Conservation (phyloP, 2,113 vertebrate species). For the Guaruba guarouba region DNA sequence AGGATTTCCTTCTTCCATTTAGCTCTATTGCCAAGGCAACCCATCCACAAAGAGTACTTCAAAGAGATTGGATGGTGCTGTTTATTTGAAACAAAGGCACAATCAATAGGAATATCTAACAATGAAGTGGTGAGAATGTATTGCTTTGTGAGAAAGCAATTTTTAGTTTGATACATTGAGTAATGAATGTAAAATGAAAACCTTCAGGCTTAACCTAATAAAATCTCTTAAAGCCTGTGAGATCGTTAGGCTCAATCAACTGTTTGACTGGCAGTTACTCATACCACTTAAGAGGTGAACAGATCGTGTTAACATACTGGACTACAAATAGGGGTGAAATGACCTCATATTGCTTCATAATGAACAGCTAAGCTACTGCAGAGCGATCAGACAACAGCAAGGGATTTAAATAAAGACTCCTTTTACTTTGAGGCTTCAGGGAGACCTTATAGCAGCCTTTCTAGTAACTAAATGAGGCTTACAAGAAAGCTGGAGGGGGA, state of each 20-base stretch:
- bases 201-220: background rate
- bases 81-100: background rate
- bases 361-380: background rate
- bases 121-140: background rate
- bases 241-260: background rate
- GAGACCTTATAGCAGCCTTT: background rate
- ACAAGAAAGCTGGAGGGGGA: background rate
- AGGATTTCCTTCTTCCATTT: background rate
- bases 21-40: constrained; percentile 13
- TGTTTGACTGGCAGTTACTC: background rate
- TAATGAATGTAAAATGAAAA: background rate
- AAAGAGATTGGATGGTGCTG: background rate
- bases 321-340: background rate
- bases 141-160: background rate
- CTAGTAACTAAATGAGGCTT: background rate
- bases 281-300: background rate
- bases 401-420: background rate
- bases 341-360: background rate
- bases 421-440: background rate
- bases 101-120: background rate
- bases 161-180: background rate
- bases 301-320: background rate
- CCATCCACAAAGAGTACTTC: background rate
- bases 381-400: background rate
- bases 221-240: background rate